Evolutionary conservation across 2,797 vertebrate genomes (phyloP).

Genomic region (Tamandua tetradactyla): DNA sequence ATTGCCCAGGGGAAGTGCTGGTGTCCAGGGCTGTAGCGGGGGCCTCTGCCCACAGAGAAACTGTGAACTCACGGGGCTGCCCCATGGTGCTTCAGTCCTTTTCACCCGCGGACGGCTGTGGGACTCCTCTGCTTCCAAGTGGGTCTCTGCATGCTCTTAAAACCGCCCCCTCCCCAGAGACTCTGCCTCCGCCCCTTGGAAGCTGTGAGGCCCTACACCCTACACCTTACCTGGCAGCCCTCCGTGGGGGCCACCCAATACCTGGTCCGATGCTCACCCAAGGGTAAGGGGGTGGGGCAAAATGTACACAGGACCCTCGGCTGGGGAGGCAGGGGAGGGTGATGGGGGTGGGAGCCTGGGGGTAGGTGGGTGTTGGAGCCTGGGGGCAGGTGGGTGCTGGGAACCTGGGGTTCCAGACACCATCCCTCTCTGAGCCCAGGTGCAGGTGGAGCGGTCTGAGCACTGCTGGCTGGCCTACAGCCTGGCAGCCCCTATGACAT

Average conservation of each 20-base stretch:
- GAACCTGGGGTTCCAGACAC: neutral
- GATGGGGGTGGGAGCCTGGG: neutral
- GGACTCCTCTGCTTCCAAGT: no score
- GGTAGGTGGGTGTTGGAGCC: neutral
- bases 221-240: slow-evolving; percentile 91
- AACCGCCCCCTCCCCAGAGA: slow-evolving; percentile 82
- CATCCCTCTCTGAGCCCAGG: slow-evolving; percentile 81
- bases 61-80: no score
- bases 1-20: no score
- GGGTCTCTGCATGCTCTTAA: neutral
- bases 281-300: slow-evolving; percentile 69
- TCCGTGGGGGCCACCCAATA: slow-evolving; percentile 91
- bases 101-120: no score
- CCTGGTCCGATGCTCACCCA: slow-evolving; percentile 87
- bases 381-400: neutral
- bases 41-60: no score
- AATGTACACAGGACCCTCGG: slow-evolving; percentile 82
- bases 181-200: slow-evolving; percentile 88
- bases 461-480: slow-evolving; percentile 88
- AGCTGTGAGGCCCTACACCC: slow-evolving; percentile 88
- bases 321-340: neutral
- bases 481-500: slow-evolving; percentile 92
- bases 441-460: slow-evolving; percentile 89
- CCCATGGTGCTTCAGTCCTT: no score
- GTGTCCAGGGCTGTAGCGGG: no score